phyloP scores from a whole-genome alignment of 1,140 invertebrate species.

The roundworm (Caenorhabditis elegans) region DNA sequence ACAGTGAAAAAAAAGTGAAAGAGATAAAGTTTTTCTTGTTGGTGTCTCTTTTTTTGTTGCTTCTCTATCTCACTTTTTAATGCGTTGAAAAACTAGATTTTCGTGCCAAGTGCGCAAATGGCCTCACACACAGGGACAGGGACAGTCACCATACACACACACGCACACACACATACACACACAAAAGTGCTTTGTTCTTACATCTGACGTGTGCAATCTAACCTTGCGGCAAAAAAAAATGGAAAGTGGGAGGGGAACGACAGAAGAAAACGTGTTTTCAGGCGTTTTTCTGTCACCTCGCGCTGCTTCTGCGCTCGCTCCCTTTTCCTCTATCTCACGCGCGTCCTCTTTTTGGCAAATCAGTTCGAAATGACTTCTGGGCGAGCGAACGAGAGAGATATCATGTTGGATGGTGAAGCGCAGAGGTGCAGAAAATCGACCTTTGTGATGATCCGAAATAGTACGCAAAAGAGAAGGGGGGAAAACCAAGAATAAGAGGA shows the following conservation, averaged over 20 bases:
- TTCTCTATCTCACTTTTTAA: conserved; percentile 9
- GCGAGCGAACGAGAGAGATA: too few relatives aligned
- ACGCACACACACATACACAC: background rate
- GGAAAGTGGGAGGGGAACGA: background rate
- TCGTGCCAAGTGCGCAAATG: conserved; percentile 30
- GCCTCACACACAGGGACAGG: background rate
- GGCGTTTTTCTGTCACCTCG: conserved; percentile 7
- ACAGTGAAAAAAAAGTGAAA: background rate
- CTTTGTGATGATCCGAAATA: conserved; percentile 14
- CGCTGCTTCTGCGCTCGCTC: background rate
- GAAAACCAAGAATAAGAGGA: too few relatives aligned
- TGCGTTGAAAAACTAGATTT: conserved; percentile 29
- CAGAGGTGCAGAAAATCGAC: too few relatives aligned
- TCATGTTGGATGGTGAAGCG: too few relatives aligned
- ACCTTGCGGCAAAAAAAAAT: conserved; percentile 9
- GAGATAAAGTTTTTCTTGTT: background rate
- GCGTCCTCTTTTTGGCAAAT: background rate
- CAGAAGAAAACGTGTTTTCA: conserved; percentile 21
- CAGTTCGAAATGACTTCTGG: background rate
- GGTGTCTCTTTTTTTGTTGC: background rate
- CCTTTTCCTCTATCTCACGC: background rate
- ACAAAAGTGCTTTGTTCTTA: conserved; percentile 32
- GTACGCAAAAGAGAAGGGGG: background rate
- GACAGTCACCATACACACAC: background rate
- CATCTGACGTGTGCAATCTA: conserved; percentile 31